A percentile compares a stretch with the other conserved stretches of the same genome.
phyloP scores from a whole-genome alignment of 2,797 vertebrate species.

The Chaetophractus vellerosus region DNA sequence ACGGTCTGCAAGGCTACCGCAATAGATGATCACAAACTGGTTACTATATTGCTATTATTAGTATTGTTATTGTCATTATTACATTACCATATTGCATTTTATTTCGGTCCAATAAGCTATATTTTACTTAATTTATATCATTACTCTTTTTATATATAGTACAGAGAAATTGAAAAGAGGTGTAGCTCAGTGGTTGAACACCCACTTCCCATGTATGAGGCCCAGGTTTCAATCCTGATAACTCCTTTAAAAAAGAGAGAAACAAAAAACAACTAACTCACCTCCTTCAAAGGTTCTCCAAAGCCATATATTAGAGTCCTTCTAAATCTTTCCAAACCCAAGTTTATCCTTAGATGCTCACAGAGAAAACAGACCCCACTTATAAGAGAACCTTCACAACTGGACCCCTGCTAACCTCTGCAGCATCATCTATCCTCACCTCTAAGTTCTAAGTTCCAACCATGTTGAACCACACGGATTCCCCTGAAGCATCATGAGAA shows the following conservation, averaged over 20 bases:
- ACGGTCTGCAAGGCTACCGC: not conserved
- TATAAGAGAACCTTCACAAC: not conserved
- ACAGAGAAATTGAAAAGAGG: conserved; percentile 11
- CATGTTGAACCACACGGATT: accelerated
- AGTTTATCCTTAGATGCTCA: not conserved
- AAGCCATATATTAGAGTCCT: not conserved
- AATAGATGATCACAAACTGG: not conserved
- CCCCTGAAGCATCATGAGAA: not conserved
- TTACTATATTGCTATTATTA: not conserved
- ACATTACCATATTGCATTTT: not conserved
- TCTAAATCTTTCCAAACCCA: not conserved
- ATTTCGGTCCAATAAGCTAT: not conserved
- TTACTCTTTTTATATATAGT: conserved; percentile 20
- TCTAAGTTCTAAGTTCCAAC: not conserved
- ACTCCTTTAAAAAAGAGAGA: not conserved
- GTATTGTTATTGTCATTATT: not conserved
- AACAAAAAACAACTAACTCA: not conserved
- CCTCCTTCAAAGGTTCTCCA: not conserved
- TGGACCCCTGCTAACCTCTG: not conserved
- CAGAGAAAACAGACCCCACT: not conserved
- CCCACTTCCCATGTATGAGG: no score
- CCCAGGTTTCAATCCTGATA: no score
- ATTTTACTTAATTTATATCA: conserved; percentile 15
- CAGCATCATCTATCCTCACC: accelerated
- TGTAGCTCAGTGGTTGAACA: no score